Evolutionary conservation across 2,113 vertebrate genomes (phyloP).

Genomic region (Erythrocebus patas): DNA sequence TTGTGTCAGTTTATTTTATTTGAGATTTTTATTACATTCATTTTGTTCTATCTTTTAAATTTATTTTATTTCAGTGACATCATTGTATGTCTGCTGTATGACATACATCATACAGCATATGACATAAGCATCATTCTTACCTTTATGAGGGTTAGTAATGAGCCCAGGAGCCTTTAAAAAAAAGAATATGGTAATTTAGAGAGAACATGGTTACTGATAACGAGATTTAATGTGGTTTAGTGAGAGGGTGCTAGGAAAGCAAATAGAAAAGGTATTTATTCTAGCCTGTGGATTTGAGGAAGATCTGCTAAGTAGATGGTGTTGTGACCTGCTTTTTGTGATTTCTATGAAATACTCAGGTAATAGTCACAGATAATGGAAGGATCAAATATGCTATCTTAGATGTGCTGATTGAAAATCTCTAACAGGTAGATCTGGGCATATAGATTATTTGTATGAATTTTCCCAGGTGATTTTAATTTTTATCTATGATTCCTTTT

Average conservation of each 20-base stretch:
- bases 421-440: background rate
- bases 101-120: background rate
- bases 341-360: background rate
- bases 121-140: background rate
- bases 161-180: background rate
- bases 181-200: background rate
- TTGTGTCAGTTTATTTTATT: background rate
- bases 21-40: background rate
- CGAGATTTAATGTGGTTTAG: background rate
- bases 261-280: background rate
- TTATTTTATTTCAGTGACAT: background rate
- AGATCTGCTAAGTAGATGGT: background rate
- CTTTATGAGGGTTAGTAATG: background rate
- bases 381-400: background rate
- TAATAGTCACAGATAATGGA: background rate
- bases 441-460: background rate
- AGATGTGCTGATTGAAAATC: background rate
- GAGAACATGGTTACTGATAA: background rate
- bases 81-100: background rate
- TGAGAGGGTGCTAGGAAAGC: background rate
- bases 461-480: background rate
- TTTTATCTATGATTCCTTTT: background rate
- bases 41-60: background rate
- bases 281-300: background rate
- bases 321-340: background rate